Evolutionary conservation across 2,113 vertebrate genomes (phyloP), one percentile per base, ranked within the genome.

Genomic region (Embiotoca jacksoni): DNA sequence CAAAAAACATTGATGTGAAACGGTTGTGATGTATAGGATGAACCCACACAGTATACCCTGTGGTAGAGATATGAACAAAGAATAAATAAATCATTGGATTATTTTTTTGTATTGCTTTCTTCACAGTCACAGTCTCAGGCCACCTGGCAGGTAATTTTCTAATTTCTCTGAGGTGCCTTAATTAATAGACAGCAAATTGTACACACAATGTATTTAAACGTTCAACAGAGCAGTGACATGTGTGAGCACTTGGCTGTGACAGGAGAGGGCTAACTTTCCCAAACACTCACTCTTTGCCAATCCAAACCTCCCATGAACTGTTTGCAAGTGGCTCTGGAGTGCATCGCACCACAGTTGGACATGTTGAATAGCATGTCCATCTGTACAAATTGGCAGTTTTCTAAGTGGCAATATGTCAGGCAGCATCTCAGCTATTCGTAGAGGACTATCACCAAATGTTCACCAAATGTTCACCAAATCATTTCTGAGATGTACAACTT

Each of bases 351-450:
- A 82, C 56, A 71, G 68, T 71, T 85, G 68, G 64, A 41, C 60
- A 23, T 70, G 53, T 71, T 64, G 70, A 84, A 56, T 61, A 71
- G 39, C 62, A 63, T 83, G 70, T 58, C 83, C 80, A 83, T 85
- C 77, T 83, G 74, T 49, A 75, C 47, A 80, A 77, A 74, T 55
- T 78, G 68, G 33, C 84, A 55, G 32, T 78, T 23, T 71, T 84
- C 72, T 54, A 85, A 69, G 72, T 36, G 73, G 49, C 60, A 87
- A 75, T 70, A 83, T 89, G 80, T 83, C 73, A 72, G 65, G n/a
- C 79, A 82, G 73, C 47, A 65, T 87, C 14, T 75, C 47, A 60
- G 56, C 73, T 56, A 35, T 36, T 35, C n/a, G 50, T 60, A 59
- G 31, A 70, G 39, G 11, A 59, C 50, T 83, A 41, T 56, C 75